Conservation (phyloP, 1,140 invertebrate species). For the Ceratina japonica region DNA sequence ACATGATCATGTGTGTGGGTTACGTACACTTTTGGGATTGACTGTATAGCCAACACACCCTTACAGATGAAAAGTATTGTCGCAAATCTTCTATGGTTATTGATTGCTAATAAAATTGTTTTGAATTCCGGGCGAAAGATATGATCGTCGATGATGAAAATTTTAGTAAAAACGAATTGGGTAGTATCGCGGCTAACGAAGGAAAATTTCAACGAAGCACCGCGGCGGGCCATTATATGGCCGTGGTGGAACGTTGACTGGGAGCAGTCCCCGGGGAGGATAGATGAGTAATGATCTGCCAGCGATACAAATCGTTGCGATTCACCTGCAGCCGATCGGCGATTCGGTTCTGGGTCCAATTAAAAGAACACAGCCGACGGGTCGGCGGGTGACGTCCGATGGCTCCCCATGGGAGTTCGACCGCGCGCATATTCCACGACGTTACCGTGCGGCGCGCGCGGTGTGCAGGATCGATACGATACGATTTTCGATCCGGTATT, state of each 20-base stretch:
- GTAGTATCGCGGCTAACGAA: slow-evolving; percentile 41
- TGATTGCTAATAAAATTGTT: no score
- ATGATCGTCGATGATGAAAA: not conserved
- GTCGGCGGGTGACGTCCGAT: slow-evolving; percentile 70
- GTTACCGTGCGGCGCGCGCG: not conserved
- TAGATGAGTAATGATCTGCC: slow-evolving; percentile 76
- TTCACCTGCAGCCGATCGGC: slow-evolving; percentile 73
- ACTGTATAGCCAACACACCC: no score
- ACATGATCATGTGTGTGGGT: no score
- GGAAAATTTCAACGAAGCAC: slow-evolving; percentile 43
- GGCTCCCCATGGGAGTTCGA: slow-evolving; percentile 53
- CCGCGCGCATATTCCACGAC: slow-evolving; percentile 37
- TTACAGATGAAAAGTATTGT: no score
- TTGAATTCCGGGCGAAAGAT: no score
- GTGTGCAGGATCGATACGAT: slow-evolving; percentile 36
- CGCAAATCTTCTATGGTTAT: no score
- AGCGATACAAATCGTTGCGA: slow-evolving; percentile 76
- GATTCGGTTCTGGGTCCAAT: slow-evolving; percentile 75
- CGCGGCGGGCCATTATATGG: slow-evolving; percentile 29
- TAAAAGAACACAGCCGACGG: slow-evolving; percentile 74
- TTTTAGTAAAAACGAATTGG: not conserved
- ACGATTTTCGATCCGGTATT: slow-evolving; percentile 56
- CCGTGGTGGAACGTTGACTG: slow-evolving; percentile 32
- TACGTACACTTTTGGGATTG: no score
- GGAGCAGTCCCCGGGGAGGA: slow-evolving; percentile 50